These are phyloP conservation scores for Calosoma granatense DNA, from an alignment of 1,140 invertebrate genomes.

Conservation along the genomic window DNA sequence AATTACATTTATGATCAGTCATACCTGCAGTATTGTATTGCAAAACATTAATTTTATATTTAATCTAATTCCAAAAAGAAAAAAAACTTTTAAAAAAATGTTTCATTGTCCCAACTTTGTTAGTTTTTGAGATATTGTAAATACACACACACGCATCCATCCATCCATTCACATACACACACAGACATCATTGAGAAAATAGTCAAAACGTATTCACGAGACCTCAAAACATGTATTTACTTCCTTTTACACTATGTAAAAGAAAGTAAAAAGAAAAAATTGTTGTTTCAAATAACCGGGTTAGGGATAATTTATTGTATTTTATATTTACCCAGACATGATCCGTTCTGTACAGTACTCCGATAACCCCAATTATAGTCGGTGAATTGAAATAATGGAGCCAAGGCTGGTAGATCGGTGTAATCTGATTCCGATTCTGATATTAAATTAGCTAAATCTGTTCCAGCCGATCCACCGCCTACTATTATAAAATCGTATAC, in stretches of 20 bases:
- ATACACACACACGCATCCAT: too few relatives aligned
- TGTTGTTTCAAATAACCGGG: too few relatives aligned
- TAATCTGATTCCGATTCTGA: too few relatives aligned
- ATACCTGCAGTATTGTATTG: conserved; percentile 26
- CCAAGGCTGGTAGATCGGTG: conserved; percentile 62
- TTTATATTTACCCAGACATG: conserved; percentile 45
- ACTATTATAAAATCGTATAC: conserved; percentile 81
- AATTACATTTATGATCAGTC: conserved; percentile 29
- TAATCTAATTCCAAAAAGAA: too few relatives aligned
- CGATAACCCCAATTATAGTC: conserved; percentile 70
- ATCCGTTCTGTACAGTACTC: conserved; percentile 56
- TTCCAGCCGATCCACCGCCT: conserved; percentile 85
- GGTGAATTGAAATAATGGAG: conserved; percentile 55
- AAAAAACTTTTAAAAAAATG: neutral
- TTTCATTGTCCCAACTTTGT: too few relatives aligned
- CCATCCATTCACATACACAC: too few relatives aligned
- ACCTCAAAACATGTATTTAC: too few relatives aligned
- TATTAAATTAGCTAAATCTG: conserved; percentile 81
- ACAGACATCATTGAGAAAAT: too few relatives aligned
- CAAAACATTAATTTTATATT: neutral
- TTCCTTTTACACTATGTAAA: too few relatives aligned
- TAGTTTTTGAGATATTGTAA: too few relatives aligned
- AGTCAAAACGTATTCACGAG: too few relatives aligned
- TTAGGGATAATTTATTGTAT: conserved; percentile 5
- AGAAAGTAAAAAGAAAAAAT: too few relatives aligned